Conservation (phyloP, 2,888 invertebrate genomes). For the Drosophila basisetae region DNA sequence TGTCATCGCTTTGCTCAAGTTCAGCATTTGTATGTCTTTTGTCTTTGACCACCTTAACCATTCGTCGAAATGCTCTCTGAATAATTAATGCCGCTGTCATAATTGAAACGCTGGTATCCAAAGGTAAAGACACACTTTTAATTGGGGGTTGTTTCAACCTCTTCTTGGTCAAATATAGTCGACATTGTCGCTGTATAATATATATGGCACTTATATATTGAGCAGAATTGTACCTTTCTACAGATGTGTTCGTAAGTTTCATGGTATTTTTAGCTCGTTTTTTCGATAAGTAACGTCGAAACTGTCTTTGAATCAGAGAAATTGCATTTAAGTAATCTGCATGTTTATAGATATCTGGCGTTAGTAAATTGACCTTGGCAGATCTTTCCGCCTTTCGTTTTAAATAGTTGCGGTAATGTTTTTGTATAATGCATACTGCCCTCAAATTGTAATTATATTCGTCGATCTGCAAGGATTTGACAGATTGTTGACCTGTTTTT, state of each 20-base stretch:
- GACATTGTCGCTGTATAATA: constrained; percentile 76
- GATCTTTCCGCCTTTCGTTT: constrained; percentile 26
- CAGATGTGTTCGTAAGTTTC: neutral
- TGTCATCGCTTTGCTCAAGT: constrained; percentile 52
- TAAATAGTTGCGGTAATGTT: constrained; percentile 50
- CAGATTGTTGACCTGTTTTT: neutral
- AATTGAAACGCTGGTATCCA: constrained; percentile 37
- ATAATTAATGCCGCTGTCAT: constrained; percentile 85
- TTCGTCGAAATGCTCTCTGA: constrained; percentile 87
- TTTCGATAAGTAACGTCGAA: constrained; percentile 42
- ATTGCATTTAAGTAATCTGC: constrained; percentile 54
- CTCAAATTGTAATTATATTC: constrained; percentile 28
- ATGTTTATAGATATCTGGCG: constrained; percentile 20
- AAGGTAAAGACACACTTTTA: neutral
- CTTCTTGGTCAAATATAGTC: constrained; percentile 57
- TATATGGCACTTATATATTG: constrained; percentile 71
- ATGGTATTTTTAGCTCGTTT: constrained; percentile 22
- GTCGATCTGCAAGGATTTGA: neutral
- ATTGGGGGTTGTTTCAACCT: constrained; percentile 11
- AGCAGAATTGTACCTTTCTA: constrained; percentile 34
- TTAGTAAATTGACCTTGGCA: neutral
- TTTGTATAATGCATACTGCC: constrained; percentile 60
- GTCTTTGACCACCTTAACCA: constrained; percentile 37
- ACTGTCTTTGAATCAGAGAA: constrained; percentile 55
- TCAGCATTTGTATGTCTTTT: constrained; percentile 40